Conservation (phyloP, 30 jellyfish, hydroid and myxozoan species). For the Nemopilema nomurai region DNA sequence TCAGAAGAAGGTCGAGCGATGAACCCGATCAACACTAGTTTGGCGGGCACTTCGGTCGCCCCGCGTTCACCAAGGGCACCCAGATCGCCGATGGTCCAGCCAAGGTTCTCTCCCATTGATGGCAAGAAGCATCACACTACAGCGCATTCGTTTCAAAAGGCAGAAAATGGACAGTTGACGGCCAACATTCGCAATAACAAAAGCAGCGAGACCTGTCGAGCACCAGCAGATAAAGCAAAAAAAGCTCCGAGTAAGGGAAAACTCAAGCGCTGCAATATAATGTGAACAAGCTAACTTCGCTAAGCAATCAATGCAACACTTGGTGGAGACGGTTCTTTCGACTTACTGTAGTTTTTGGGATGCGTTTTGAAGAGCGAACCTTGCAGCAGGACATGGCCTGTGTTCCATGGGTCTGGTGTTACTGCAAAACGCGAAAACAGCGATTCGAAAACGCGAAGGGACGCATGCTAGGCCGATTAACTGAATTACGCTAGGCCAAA, state of each 20-base stretch:
- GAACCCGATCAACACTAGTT: conserved; percentile 68
- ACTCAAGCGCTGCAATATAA: not conserved
- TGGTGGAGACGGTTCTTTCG: not conserved
- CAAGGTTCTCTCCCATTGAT: conserved; percentile 42
- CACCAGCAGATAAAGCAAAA: not conserved
- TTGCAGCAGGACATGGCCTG: not conserved
- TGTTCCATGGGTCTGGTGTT: not conserved
- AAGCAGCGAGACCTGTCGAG: conserved; percentile 17
- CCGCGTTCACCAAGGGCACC: conserved; percentile 61
- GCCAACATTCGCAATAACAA: not conserved
- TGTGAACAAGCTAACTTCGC: not conserved
- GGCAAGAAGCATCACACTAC: conserved; percentile 22
- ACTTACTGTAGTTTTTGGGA: not conserved
- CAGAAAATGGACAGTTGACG: conserved; percentile 75
- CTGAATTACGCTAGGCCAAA: not conserved
- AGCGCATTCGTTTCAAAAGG: conserved; percentile 18
- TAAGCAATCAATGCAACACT: not conserved
- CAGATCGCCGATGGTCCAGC: conserved; percentile 58
- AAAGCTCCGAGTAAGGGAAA: not conserved
- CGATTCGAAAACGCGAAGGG: not conserved
- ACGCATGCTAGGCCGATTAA: not conserved
- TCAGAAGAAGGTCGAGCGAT: conserved; percentile 4
- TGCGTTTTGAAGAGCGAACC: not conserved
- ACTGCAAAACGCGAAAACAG: not conserved
- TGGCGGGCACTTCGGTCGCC: conserved; percentile 63